Evolutionary conservation across 1,140 invertebrate species (phyloP).

Genomic region (Ephestia elutella): DNA sequence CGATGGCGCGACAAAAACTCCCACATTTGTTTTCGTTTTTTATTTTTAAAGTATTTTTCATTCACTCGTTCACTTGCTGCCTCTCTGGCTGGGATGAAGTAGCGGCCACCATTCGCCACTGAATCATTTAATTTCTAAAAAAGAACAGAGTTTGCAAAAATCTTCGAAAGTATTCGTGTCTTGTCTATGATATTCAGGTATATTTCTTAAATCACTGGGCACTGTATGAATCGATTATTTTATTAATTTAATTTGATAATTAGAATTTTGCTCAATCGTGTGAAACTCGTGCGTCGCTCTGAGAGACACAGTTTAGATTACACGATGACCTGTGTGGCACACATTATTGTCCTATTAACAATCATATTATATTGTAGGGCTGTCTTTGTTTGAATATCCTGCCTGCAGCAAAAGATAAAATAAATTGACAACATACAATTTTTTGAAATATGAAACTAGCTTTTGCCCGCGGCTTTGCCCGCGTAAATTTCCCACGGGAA

Average conservation of each 20-base stretch:
- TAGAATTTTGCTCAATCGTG: background rate
- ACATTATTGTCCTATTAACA: constrained; percentile 62
- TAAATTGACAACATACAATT: no score
- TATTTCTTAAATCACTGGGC: no score
- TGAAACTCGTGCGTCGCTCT: constrained; percentile 24
- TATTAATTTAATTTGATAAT: background rate
- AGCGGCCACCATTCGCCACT: no score
- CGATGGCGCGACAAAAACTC: constrained; percentile 58
- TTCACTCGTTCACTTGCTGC: background rate
- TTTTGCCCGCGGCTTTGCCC: no score
- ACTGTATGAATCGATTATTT: background rate
- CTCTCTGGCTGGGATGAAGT: no score
- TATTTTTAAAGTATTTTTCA: background rate
- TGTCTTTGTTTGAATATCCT: constrained; percentile 34
- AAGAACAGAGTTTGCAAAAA: background rate
- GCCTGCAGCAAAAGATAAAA: background rate
- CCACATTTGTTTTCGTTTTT: constrained; percentile 41
- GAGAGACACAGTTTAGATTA: constrained; percentile 47
- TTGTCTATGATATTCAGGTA: no score
- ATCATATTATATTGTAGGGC: constrained; percentile 54
- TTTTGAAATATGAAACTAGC: no score
- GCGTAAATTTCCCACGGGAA: no score
- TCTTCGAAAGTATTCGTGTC: no score
- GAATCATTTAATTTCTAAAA: background rate
- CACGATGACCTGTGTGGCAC: constrained; percentile 53